Base-by-base conservation (phyloP, 2,113 vertebrate species). In the Spilogale gracilis region DNA sequence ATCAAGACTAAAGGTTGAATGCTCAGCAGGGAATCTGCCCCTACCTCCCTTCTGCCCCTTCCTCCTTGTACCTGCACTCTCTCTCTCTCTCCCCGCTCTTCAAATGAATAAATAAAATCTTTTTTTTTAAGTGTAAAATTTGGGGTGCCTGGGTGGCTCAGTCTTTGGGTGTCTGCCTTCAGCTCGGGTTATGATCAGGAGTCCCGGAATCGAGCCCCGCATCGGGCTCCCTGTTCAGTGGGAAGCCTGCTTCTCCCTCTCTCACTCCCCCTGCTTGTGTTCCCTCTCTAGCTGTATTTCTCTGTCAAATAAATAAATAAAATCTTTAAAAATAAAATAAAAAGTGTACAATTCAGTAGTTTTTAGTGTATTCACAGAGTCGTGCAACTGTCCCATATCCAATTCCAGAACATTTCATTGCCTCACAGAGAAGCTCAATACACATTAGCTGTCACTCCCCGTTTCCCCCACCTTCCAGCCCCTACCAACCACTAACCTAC, bases 401-500 rank as follows among this genome's bases (percentile, higher is more conserved):
- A 71, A 96, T 84, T 96, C 14, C 50, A 84, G 45, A 97, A 50
- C 30, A 96, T 65, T 50, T 88, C 52, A 81, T 74, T 43, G 76
- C n/a, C 63, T 76, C 43, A 76, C 5, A 85, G 65, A 50, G 38
- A 67, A 86, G 48, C n/a, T 25, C 18, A 27, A 6, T 38, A 1
- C 32, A 25, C 38, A 65, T 38, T 27, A 43, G n/a, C 10, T 25
- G 54, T 82, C 45, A 54, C 43, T 89, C 18, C 45, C 48, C 43
- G 48, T 12, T 1, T 60, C 56, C 4, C 32, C 38, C 3, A 5
- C 14, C 14, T 16, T 6, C 45, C 38, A 81, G 58, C 12, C 48
- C 25, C 48, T 52, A 50, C 32, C 61, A 73, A 48, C 58, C 74
- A 38, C 65, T 74, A 10, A 87, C 10, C 67, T 54, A 52, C 58